Percentiles rank a stretch among this genome's conserved stretches.
Conservation (phyloP, 2,113 vertebrate species). For the Coregonus clupeaformis region DNA sequence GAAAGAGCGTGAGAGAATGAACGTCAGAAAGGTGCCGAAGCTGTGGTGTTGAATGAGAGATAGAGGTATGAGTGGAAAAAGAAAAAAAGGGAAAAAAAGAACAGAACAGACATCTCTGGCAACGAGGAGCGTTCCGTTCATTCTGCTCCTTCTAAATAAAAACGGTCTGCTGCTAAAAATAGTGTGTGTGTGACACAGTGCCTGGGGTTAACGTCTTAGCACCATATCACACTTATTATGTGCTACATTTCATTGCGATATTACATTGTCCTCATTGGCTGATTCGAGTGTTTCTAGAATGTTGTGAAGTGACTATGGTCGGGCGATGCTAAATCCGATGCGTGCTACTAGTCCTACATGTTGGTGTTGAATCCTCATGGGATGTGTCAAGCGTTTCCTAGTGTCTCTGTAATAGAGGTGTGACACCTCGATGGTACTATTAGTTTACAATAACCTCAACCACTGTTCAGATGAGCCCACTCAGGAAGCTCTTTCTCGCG, state of each 20-base stretch:
- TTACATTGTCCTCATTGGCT: background rate
- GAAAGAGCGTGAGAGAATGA: background rate
- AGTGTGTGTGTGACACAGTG: background rate
- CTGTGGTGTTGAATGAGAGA: conserved; percentile 58
- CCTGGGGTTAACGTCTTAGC: background rate
- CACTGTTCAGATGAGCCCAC: background rate
- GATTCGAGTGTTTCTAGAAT: no score
- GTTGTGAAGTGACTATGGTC: no score
- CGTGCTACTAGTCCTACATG: no score
- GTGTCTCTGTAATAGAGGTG: background rate
- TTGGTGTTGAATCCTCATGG: no score
- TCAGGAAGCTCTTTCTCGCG: background rate
- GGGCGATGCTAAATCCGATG: no score
- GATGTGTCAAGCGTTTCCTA: no score
- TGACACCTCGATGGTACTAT: background rate
- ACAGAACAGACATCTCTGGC: conserved; percentile 33
- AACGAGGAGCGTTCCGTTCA: conserved; percentile 23
- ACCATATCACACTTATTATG: background rate
- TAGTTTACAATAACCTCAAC: background rate
- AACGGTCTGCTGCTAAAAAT: conserved; percentile 19
- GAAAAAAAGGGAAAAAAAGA: no score
- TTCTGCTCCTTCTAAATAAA: conserved; percentile 47
- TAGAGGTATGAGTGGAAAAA: conserved; percentile 40
- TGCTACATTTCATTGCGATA: background rate
- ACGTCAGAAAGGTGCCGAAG: conserved; percentile 2